Base-by-base conservation (phyloP, 2,888 invertebrate genomes). In the Microctonus aethiopoides region DNA sequence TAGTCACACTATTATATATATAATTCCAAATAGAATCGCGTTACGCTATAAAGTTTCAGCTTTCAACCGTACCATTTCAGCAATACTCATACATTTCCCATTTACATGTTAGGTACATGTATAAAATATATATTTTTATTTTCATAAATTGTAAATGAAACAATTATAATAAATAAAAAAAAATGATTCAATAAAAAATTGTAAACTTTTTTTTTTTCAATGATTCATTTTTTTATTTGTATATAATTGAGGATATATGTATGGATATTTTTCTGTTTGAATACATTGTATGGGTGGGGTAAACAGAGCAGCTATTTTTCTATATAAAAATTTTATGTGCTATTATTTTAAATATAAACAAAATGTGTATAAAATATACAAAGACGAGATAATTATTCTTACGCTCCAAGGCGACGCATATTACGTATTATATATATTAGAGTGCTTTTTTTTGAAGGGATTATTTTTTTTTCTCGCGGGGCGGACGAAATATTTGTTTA, bases 1-100 rank as follows among this genome's bases (percentile, higher is more conserved):
- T 46, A 46, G 46, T 46, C 46, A n/a, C 57, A 69, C 22, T 54
- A 34, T 24, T 36, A 54, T 56, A 36, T 32, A 36, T 63, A 63
- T 56, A 68, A 68, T 32, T 34, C 39, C 32, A 20, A 68, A 68
- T 41, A 68, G 68, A 62, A 63, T 63, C 62, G 54, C 62, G 54
- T 54, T 62, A 59, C 34, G 20, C 32, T 26, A 59, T 36, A 16
- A 41, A 39, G 63, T 68, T 68, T 51, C 41, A 68, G 62, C 41
- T 62, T 62, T 41, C 62, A 46, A 26, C 32, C 57, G 57, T 29
- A 57, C 57, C 32, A 34, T 57, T 57, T 57, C 57, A 57, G 29
- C 57, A 29, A 57, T 57, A 32, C 16, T 46, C 6, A 7, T 20
- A 46, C 46, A n/a, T 20, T 3, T 39, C 9, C 10, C n/a, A 39